phyloP scores from a whole-genome alignment of 1,140 invertebrate genomes.

The Babylonia areolata region DNA sequence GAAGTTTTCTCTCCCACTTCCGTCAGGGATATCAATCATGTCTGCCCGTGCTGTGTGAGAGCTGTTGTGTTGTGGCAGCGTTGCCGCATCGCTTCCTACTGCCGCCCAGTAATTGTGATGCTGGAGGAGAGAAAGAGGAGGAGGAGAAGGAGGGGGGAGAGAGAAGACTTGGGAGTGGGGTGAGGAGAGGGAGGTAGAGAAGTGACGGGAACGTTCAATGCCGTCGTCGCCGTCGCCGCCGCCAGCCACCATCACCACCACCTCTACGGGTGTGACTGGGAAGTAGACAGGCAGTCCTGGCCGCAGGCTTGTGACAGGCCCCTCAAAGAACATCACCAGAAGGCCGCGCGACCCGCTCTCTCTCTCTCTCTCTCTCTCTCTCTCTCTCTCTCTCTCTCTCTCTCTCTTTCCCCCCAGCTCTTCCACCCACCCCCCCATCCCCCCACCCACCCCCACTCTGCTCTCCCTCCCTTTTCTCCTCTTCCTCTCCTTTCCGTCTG shows the following conservation, averaged over 20 bases:
- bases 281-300: constrained; percentile 23
- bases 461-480: neutral
- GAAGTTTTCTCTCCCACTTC: constrained; percentile 27
- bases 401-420: neutral
- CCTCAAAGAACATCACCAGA: neutral
- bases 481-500: neutral
- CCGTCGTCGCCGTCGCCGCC: neutral
- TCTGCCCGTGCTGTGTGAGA: neutral
- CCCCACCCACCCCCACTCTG: neutral
- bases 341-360: neutral
- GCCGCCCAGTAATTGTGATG: neutral
- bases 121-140: neutral
- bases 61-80: constrained; percentile 12
- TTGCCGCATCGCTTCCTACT: constrained; percentile 26
- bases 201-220: constrained; percentile 27
- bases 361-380: neutral
- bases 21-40: constrained; percentile 37
- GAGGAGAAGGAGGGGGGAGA: neutral
- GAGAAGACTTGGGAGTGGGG: neutral
- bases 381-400: neutral
- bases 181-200: neutral
- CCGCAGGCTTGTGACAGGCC: neutral
- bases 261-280: constrained; percentile 28
- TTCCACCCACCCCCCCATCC: neutral
- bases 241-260: too few relatives aligned